Evolutionary conservation across 2,888 invertebrate species (phyloP), one percentile per base, ranked within the genome.

Genomic region (Dryadula phaetusa): DNA sequence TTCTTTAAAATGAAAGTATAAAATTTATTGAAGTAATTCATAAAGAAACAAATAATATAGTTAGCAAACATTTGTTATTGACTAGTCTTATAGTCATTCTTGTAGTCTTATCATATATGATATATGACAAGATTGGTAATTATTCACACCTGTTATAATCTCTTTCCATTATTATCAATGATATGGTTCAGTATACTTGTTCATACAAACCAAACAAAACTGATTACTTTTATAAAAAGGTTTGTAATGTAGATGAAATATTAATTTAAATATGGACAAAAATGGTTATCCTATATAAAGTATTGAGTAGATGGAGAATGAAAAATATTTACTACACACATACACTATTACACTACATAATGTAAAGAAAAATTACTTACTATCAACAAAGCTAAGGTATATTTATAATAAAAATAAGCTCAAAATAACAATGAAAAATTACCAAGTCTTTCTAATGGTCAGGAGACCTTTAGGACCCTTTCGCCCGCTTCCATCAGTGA

Each of bases 401-500:
- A 28, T 6, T 28, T 28, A 6, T 2, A 25, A 7, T n/a, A 0
- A 47, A 47, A 16, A 20, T 18, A 3, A 1, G 7, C 2, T 10
- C 10, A 10, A 18, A 18, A 44, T 14, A 20, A 22, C 47, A 12
- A 53, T 28, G n/a, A 18, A 37, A 46, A 28, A 74, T 61, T 88
- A 93, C 93, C 93, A 92, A 77, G 92, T 93, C 79, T 93, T 93
- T 71, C 93, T 81, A 70, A 93, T 92, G 78, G 91, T 87, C 84
- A 86, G 81, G 62, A 88, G 78, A 44, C 85, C 82, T 80, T 82
- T 88, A 8, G 83, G 77, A 64, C 82, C 80, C 76, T 81, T 86
- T 72, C 83, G 89, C 12, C 82, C 83, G 63, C 77, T 81, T n/a
- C 78, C 82, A 81, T 92, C 89, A 62, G 85, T 83, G 70, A 88